Conservation (phyloP, 2,797 vertebrate species). For the Fistularia commersonii region DNA sequence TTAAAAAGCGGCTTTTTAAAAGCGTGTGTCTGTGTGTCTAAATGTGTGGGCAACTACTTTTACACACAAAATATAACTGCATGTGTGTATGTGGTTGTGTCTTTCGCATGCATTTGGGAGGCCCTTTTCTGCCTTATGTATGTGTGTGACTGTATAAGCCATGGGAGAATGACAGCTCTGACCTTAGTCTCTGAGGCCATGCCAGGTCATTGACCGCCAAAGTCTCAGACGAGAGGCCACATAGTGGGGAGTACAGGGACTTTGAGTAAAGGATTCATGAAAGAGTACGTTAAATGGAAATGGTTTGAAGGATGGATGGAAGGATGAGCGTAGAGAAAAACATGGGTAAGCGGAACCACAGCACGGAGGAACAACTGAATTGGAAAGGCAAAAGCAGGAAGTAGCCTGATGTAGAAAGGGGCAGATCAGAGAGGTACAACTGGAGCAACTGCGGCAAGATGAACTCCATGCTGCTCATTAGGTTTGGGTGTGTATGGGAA, state of each 20-base stretch:
- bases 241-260: conserved; percentile 10
- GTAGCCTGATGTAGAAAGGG: conserved; percentile 22
- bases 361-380: conserved; percentile 9
- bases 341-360: conserved; percentile 16
- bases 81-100: conserved; percentile 1
- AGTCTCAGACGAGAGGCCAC: conserved; percentile 23
- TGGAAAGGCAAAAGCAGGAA: conserved; percentile 8
- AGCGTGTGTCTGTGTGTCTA: not conserved
- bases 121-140: conserved; percentile 13
- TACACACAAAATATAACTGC: no score
- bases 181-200: conserved; percentile 48
- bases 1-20: conserved; percentile 4
- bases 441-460: conserved; percentile 25
- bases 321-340: conserved; percentile 20
- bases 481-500: conserved; percentile 78
- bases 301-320: conserved; percentile 25
- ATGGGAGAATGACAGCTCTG: conserved; percentile 38
- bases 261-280: conserved; percentile 21
- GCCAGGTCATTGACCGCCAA: conserved; percentile 44
- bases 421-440: conserved; percentile 9
- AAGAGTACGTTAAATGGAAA: conserved; percentile 24
- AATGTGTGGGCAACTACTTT: no score
- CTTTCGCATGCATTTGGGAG: conserved; percentile 9
- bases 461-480: conserved; percentile 56
- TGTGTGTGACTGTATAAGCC: conserved; percentile 23